Evolutionary conservation across 2,797 vertebrate genomes (phyloP).

Genomic region (Falco berigora): DNA sequence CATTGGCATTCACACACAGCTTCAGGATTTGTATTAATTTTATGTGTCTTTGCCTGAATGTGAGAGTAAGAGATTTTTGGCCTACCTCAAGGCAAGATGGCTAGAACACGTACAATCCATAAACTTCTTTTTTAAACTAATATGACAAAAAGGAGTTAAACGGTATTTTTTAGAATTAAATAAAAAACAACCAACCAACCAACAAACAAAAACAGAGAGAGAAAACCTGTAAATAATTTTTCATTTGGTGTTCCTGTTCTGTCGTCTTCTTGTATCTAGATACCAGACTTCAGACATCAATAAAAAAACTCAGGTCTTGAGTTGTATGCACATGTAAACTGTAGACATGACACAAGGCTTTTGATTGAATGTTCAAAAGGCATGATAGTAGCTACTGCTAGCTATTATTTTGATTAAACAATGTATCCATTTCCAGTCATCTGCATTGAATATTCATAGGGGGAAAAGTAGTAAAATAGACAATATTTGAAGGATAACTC

Average conservation of each 20-base stretch:
- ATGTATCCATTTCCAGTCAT: neutral
- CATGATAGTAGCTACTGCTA: neutral
- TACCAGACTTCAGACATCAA: neutral
- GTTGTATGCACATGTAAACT: neutral
- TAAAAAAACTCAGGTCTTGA: neutral
- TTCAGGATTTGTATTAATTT: neutral
- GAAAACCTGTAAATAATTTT: neutral
- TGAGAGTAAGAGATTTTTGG: neutral
- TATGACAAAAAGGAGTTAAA: neutral
- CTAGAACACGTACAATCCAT: neutral
- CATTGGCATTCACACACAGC: neutral
- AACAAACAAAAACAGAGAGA: neutral
- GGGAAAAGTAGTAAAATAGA: neutral
- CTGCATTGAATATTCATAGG: neutral
- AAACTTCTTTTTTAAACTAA: neutral
- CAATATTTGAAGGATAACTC: neutral
- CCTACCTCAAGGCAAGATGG: neutral
- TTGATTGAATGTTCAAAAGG: neutral
- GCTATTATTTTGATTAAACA: slow-evolving; percentile 23
- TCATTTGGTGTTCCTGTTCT: neutral
- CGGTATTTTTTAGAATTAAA: neutral
- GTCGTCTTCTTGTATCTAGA: neutral
- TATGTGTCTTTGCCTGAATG: neutral
- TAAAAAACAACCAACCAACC: neutral
- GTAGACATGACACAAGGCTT: neutral